phyloP scores from a whole-genome alignment of 30 jellyfish, hydroid and myxozoan genomes.

The Turritopsis rubra region DNA sequence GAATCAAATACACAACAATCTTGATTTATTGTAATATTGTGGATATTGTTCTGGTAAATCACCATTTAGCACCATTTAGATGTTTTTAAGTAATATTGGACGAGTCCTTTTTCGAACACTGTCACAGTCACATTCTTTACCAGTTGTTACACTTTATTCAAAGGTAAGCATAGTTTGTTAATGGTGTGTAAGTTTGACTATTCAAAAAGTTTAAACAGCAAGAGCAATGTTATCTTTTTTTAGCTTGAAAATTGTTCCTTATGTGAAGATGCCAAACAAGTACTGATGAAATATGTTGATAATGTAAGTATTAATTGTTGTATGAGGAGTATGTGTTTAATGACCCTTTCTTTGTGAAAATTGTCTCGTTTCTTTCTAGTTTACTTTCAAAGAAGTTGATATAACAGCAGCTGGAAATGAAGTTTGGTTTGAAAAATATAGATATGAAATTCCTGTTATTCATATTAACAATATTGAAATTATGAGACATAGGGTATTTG shows the following conservation, averaged over 20 bases:
- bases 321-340: neutral
- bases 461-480: slow-evolving; percentile 65
- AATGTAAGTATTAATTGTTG: neutral
- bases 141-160: slow-evolving; percentile 11
- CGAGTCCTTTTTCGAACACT: neutral
- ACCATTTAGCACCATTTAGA: neutral
- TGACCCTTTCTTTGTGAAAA: neutral
- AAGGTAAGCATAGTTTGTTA: too few relatives aligned
- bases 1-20: too few relatives aligned
- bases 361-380: slow-evolving; percentile 25
- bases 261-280: slow-evolving; percentile 20
- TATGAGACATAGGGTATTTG: slow-evolving; percentile 68
- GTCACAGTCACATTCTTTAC: neutral
- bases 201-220: too few relatives aligned
- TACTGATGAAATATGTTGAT: neutral
- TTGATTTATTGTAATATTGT: too few relatives aligned
- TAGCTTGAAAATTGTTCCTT: slow-evolving; percentile 12
- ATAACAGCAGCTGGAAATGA: slow-evolving; percentile 39
- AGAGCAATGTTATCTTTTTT: neutral
- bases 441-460: slow-evolving; percentile 73
- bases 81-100: neutral
- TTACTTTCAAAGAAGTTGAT: slow-evolving; percentile 38
- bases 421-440: slow-evolving; percentile 52
- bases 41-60: neutral
- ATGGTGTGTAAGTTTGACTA: too few relatives aligned